phyloP scores from a whole-genome alignment of 2,797 vertebrate species.

The Propithecus perrieri region DNA sequence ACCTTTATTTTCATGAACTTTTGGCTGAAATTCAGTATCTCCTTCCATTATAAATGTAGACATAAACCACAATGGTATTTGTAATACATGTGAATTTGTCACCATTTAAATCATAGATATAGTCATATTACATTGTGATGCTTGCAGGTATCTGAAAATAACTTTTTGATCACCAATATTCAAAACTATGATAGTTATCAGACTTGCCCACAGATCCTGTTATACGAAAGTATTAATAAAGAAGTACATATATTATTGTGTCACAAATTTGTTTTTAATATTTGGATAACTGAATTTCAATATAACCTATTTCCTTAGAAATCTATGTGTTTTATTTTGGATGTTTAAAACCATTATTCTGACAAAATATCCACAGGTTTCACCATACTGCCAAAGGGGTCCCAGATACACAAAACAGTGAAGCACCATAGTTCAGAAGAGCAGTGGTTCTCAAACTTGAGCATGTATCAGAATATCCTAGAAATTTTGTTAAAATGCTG shows the following conservation, averaged over 20 bases:
- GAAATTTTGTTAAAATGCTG: background rate
- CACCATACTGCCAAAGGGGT: background rate
- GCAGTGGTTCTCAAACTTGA: background rate
- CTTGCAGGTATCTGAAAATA: background rate
- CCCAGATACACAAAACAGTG: background rate
- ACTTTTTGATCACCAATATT: background rate
- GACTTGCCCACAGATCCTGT: background rate
- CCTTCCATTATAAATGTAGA: background rate
- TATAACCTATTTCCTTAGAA: background rate
- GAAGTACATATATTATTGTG: background rate
- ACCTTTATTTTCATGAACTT: background rate
- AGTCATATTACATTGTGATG: background rate
- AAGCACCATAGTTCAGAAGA: background rate
- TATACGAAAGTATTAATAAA: background rate
- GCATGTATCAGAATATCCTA: fast-evolving
- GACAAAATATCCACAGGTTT: background rate
- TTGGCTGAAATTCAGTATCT: background rate
- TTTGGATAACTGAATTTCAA: conserved; percentile 3
- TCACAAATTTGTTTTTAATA: conserved; percentile 1
- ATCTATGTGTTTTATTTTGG: background rate
- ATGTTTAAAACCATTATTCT: conserved; percentile 13
- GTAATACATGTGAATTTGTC: background rate
- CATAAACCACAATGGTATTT: background rate
- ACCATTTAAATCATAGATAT: background rate
- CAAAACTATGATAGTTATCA: background rate